Conservation (phyloP, 2,113 vertebrate species). For the Microcebus jonahi region DNA sequence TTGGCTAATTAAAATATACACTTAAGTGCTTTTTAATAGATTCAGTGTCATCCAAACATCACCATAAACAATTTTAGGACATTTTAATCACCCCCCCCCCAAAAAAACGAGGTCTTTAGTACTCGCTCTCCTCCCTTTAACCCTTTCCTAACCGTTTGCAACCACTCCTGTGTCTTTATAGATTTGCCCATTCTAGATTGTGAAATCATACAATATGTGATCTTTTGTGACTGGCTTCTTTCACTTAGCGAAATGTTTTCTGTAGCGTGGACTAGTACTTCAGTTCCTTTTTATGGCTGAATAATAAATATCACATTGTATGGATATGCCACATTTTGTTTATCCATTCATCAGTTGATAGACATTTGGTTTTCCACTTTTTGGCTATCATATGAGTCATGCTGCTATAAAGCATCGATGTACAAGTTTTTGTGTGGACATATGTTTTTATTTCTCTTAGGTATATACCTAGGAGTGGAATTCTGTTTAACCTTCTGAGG, state of each 20-base stretch:
- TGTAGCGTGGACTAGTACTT: background rate
- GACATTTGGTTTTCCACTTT: background rate
- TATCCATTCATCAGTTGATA: background rate
- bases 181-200: background rate
- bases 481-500: background rate
- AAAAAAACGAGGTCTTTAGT: background rate
- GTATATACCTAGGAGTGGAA: background rate
- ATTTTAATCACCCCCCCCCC: background rate
- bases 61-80: background rate
- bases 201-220: background rate
- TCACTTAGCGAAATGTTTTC: background rate
- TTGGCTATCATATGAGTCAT: background rate
- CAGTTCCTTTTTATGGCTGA: background rate
- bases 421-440: background rate
- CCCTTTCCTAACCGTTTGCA: background rate
- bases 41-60: background rate
- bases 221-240: background rate
- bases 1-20: background rate
- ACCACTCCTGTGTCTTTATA: background rate
- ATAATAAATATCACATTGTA: background rate
- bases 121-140: background rate
- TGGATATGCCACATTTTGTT: background rate
- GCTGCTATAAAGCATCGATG: background rate
- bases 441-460: background rate
- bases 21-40: background rate